phyloP scores from a whole-genome alignment of 2,888 invertebrate genomes.

The Sphaeridia pumilis region DNA sequence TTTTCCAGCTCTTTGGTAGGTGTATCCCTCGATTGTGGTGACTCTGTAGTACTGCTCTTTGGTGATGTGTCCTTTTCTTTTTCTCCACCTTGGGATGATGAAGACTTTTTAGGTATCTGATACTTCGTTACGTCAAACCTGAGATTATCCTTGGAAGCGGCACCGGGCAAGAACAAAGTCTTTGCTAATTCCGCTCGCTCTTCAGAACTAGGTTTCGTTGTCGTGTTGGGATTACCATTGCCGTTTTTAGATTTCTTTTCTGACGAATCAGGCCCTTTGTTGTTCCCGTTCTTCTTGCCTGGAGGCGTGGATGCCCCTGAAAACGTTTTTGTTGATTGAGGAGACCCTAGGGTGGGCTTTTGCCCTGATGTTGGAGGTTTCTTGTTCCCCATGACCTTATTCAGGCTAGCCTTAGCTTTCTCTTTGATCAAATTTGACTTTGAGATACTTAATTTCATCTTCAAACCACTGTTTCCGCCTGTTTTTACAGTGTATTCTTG shows the following conservation, averaged over 20 bases:
- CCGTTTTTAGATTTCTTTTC: conserved; percentile 8
- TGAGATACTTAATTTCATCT: not conserved
- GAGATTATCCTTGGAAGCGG: conserved; percentile 21
- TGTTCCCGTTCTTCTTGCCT: not conserved
- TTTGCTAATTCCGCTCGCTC: conserved; percentile 25
- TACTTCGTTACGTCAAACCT: conserved; percentile 32
- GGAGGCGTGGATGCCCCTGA: not conserved
- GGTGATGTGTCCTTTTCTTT: conserved; percentile 3
- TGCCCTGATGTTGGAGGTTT: not conserved
- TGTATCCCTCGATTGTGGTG: conserved; percentile 2
- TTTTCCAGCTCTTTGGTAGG: conserved; percentile 1
- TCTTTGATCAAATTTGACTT: not conserved
- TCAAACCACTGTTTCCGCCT: conserved; percentile 17
- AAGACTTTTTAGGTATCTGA: conserved; percentile 34
- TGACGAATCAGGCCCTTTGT: not conserved
- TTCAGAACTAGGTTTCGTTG: conserved; percentile 7
- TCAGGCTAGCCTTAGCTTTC: conserved; percentile 43
- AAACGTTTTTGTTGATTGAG: too few relatives aligned
- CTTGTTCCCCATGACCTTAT: conserved; percentile 40
- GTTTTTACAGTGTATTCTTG: conserved; percentile 34
- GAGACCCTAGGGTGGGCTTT: too few relatives aligned
- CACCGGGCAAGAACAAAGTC: conserved; percentile 25
- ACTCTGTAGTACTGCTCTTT: not conserved
- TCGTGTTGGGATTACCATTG: not conserved
- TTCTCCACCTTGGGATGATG: not conserved